phyloP scores from a whole-genome alignment of 2,797 vertebrate genomes.

The Sebastes wilsoni region DNA sequence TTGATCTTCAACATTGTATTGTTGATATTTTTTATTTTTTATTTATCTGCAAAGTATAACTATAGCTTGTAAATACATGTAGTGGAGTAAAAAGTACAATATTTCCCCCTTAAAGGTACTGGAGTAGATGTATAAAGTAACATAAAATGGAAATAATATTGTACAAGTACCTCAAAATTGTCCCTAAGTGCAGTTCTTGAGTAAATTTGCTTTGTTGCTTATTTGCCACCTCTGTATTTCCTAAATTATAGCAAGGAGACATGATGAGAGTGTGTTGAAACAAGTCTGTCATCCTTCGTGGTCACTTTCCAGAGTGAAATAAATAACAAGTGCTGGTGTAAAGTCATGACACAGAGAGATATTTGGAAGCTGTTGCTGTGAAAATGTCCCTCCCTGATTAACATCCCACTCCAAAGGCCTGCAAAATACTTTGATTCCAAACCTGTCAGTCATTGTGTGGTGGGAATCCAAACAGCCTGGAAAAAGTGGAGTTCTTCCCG shows the following conservation, averaged over 20 bases:
- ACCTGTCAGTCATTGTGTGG: constrained; percentile 35
- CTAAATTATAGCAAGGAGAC: neutral
- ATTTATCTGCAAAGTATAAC: neutral
- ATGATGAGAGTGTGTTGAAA: neutral
- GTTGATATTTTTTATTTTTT: neutral
- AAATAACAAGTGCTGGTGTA: neutral
- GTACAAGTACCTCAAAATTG: neutral
- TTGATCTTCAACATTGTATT: neutral
- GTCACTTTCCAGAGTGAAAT: neutral
- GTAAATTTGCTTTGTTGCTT: neutral
- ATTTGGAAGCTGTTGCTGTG: constrained; percentile 1
- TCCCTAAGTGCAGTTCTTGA: neutral
- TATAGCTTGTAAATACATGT: neutral
- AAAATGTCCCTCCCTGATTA: constrained; percentile 13
- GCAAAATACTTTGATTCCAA: constrained; percentile 18
- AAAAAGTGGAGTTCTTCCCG: constrained; percentile 38
- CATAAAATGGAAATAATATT: neutral
- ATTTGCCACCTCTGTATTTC: neutral
- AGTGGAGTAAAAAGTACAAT: neutral
- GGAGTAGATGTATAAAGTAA: neutral
- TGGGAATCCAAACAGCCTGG: constrained; percentile 27
- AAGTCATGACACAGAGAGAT: neutral
- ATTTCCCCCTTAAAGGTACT: neutral
- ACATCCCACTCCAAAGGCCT: constrained; percentile 16
- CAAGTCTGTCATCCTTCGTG: neutral